Evolutionary conservation across 2,113 vertebrate genomes (phyloP).

Genomic region (Bagarius yarrelli): DNA sequence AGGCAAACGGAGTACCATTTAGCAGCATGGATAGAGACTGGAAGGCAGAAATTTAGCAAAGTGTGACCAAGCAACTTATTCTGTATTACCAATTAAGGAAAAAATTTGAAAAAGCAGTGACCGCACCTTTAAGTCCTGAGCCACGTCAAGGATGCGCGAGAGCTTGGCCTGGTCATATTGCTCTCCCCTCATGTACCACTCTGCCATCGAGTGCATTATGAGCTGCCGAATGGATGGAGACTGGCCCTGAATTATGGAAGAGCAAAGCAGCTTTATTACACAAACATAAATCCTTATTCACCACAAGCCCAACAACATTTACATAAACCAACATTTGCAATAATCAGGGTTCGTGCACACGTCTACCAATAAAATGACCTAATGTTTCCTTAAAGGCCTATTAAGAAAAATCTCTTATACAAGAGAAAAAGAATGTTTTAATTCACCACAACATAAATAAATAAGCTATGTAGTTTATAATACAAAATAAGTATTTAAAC

Average conservation of each 20-base stretch:
- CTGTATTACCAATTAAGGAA: background rate
- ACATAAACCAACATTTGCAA: background rate
- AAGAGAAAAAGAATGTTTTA: too few relatives aligned
- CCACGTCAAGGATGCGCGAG: conserved; percentile 97
- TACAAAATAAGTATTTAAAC: too few relatives aligned
- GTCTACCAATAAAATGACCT: too few relatives aligned
- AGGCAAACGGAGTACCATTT: conserved; percentile 99
- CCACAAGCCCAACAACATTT: background rate
- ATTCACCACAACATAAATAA: too few relatives aligned
- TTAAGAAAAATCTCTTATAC: too few relatives aligned
- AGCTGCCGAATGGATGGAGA: conserved; percentile 98
- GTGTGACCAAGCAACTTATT: background rate
- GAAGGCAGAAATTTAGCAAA: conserved; percentile 49
- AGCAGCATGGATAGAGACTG: conserved; percentile 99
- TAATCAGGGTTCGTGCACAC: too few relatives aligned
- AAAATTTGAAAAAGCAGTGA: background rate
- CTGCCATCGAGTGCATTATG: conserved; percentile 99
- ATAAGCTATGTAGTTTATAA: too few relatives aligned
- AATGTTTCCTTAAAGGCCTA: too few relatives aligned
- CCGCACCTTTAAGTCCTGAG: conserved; percentile 96
- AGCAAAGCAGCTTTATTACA: background rate
- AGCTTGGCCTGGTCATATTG: conserved; percentile 98
- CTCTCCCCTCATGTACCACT: conserved; percentile 99
- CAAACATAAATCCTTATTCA: background rate
- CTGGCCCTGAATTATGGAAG: conserved; percentile 80